A percentile compares a stretch with the other conserved stretches of the same genome.
These are phyloP conservation scores for Coecobrya sp. DNA, from an alignment of 2,888 invertebrate species.

Conservation along the genomic window DNA sequence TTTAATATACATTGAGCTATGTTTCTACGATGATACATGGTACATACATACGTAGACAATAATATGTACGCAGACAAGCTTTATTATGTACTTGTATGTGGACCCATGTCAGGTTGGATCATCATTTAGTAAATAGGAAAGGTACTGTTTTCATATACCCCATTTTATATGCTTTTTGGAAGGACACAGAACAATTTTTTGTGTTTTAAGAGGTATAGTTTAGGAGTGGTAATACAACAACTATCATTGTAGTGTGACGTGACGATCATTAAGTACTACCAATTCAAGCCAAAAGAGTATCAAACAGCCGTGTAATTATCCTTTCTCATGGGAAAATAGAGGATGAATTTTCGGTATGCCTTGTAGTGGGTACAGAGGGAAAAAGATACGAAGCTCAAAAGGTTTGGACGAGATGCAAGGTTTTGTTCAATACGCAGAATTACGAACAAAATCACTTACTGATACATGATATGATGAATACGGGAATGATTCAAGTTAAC, in stretches of 20 bases:
- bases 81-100: no score
- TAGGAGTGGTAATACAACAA: no score
- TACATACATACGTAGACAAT: no score
- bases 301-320: constrained; percentile 79
- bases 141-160: no score
- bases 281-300: constrained; percentile 55
- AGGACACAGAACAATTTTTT: no score
- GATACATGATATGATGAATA: background rate
- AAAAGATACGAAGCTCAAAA: constrained; percentile 5
- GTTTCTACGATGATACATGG: no score
- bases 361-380: background rate
- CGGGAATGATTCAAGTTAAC: background rate
- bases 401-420: constrained; percentile 22
- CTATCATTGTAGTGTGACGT: background rate
- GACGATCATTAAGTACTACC: constrained; percentile 16
- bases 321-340: constrained; percentile 70
- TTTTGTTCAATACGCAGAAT: constrained; percentile 71
- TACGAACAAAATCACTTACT: background rate
- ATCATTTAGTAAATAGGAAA: no score
- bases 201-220: no score
- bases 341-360: constrained; percentile 58
- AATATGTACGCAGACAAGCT: no score
- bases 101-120: no score
- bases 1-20: background rate
- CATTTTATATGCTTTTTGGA: no score